A percentile compares a stretch with the other conserved stretches of the same genome.
phyloP scores from a whole-genome alignment of 2,797 vertebrate species.

The Epinephelus coioides region DNA sequence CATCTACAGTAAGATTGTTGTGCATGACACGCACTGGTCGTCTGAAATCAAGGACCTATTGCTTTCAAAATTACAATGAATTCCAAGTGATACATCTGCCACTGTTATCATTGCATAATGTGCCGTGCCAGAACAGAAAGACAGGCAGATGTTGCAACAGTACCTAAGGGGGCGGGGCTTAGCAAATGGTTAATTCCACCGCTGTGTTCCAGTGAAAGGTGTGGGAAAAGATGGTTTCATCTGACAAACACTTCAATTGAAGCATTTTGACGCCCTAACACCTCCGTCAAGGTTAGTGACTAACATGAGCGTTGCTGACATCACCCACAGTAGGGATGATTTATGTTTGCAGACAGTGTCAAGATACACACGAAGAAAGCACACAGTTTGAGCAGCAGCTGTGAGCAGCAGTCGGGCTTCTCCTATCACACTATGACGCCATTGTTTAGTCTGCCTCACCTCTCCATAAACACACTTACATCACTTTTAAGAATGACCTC shows the following conservation, averaged over 20 bases:
- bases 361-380: not conserved
- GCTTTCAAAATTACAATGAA: not conserved
- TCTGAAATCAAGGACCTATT: not conserved
- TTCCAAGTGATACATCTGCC: not conserved
- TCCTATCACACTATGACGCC: constrained; percentile 50
- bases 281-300: constrained; percentile 50
- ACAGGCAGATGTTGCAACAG: not conserved
- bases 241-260: constrained; percentile 8
- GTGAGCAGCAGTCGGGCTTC: constrained; percentile 41
- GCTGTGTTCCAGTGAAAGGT: not conserved
- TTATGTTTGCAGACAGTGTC: constrained; percentile 41
- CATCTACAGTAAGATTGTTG: too few relatives aligned
- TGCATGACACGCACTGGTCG: not conserved
- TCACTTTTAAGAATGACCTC: constrained; percentile 28
- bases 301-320: constrained; percentile 43
- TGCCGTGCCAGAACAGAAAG: not conserved
- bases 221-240: not conserved
- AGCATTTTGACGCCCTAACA: constrained; percentile 22
- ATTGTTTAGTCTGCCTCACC: constrained; percentile 66
- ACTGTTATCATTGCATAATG: not conserved
- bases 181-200: not conserved
- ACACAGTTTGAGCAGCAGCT: constrained; percentile 29
- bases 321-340: constrained; percentile 33
- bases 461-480: constrained; percentile 42
- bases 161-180: not conserved